Percentiles rank a stretch among this genome's conserved stretches.
Evolutionary conservation across 2,888 invertebrate genomes (phyloP).

Genomic region (Dasysyrphus tricinctus): DNA sequence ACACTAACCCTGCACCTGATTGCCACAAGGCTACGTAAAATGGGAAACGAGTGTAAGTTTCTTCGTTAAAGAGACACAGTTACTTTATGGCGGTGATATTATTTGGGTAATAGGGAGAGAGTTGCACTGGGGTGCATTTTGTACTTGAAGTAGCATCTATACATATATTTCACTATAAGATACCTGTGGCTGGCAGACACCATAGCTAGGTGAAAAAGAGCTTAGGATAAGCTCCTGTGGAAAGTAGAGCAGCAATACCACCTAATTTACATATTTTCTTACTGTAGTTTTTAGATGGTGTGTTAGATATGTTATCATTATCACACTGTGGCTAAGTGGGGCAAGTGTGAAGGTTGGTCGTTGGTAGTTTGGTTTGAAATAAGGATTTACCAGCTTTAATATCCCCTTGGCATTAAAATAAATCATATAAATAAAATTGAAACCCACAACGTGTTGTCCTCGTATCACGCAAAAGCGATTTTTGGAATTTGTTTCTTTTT

Average conservation of each 20-base stretch:
- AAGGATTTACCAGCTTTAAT: no score
- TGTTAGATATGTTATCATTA: slow-evolving; percentile 8
- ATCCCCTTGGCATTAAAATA: no score
- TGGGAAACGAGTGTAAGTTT: slow-evolving; percentile 9
- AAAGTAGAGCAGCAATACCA: slow-evolving; percentile 38
- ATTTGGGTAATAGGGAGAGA: neutral
- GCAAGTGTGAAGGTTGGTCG: neutral
- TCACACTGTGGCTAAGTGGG: neutral
- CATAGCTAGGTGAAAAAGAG: slow-evolving; percentile 7
- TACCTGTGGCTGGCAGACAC: slow-evolving; percentile 47
- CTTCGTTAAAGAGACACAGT: slow-evolving; percentile 34
- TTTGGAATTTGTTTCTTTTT: no score
- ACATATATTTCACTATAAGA: slow-evolving; percentile 37
- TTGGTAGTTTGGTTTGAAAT: no score
- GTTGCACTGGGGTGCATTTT: neutral
- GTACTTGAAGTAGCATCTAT: neutral
- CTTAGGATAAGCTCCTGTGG: slow-evolving; percentile 42
- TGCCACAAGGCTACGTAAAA: neutral
- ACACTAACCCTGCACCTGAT: slow-evolving; percentile 16
- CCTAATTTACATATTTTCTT: slow-evolving; percentile 60
- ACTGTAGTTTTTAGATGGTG: slow-evolving; percentile 15
- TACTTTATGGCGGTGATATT: slow-evolving; percentile 54
- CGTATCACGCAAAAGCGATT: no score
- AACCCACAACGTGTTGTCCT: no score
- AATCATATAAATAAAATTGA: no score